Conservation (phyloP, 2,888 invertebrate genomes). For the Hesperia comma region DNA sequence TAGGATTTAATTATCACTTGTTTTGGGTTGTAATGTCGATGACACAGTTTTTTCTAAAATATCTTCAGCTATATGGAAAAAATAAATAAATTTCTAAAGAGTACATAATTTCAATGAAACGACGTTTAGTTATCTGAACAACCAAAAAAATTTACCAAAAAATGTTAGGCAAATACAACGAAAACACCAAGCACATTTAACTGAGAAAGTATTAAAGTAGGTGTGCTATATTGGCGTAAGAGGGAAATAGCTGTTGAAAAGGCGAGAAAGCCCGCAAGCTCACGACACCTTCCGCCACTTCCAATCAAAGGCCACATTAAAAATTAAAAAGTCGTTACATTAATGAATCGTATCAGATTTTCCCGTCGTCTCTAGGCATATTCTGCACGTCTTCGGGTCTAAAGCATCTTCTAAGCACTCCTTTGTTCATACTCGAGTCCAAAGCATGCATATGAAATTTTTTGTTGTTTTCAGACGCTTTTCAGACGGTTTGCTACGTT, state of each 20-base stretch:
- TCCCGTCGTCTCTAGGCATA: conserved; percentile 60
- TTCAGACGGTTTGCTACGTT: conserved; percentile 12
- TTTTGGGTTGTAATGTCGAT: too few relatives aligned
- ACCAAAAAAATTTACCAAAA: neutral
- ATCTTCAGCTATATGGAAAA: too few relatives aligned
- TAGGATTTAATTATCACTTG: too few relatives aligned
- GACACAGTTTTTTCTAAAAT: too few relatives aligned
- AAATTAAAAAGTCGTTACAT: conserved; percentile 82
- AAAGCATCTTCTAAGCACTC: conserved; percentile 59
- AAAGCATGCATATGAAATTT: conserved; percentile 52
- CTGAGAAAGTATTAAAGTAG: conserved; percentile 14
- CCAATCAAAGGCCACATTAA: conserved; percentile 79
- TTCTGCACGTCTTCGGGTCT: conserved; percentile 70
- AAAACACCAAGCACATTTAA: conserved; percentile 1
- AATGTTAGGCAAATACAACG: neutral
- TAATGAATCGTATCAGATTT: conserved; percentile 85
- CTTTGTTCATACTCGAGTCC: conserved; percentile 63
- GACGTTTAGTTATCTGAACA: too few relatives aligned
- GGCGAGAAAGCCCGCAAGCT: conserved; percentile 52
- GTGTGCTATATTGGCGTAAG: conserved; percentile 11
- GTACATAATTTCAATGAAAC: too few relatives aligned
- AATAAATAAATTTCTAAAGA: too few relatives aligned
- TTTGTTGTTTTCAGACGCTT: conserved; percentile 40
- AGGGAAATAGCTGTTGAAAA: conserved; percentile 20
- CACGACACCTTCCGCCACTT: conserved; percentile 71